Evolutionary conservation across 2,113 vertebrate genomes (phyloP).

Genomic region (Megaleporinus macrocephalus): DNA sequence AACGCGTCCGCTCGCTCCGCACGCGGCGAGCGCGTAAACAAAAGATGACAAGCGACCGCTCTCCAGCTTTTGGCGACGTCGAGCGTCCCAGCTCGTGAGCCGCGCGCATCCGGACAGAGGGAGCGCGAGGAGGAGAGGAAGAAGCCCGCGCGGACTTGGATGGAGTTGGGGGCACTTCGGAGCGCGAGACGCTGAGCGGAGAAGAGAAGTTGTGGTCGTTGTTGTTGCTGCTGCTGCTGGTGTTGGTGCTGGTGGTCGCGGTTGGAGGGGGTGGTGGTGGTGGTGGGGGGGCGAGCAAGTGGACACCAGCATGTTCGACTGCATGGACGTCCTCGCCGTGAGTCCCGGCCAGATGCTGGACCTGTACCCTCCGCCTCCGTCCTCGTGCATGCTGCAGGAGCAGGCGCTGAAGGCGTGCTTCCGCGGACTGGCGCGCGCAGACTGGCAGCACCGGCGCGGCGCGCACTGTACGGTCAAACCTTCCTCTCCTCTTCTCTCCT

Average conservation of each 20-base stretch:
- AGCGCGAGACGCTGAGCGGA: conserved; percentile 83
- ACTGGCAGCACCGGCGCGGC: conserved; percentile 95
- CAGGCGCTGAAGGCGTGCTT: conserved; percentile 98
- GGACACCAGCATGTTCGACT: conserved; percentile 92
- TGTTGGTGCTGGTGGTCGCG: no score
- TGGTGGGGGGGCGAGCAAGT: conserved; percentile 66
- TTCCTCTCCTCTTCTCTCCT: neutral
- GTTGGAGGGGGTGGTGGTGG: conserved; percentile 3
- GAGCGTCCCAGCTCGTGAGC: conserved; percentile 91
- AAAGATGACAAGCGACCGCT: conserved; percentile 87
- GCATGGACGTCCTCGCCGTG: conserved; percentile 97
- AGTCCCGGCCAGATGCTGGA: conserved; percentile 98
- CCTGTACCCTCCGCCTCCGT: conserved; percentile 94
- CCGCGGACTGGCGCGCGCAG: conserved; percentile 93
- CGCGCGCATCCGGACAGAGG: conserved; percentile 88
- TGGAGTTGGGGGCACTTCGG: conserved; percentile 92
- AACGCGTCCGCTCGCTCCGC: no score
- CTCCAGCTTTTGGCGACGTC: conserved; percentile 85
- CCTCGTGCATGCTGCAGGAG: conserved; percentile 96
- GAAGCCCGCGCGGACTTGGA: conserved; percentile 83
- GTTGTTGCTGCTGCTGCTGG: no score
- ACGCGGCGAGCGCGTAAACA: neutral
- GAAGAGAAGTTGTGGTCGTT: conserved; percentile 68
- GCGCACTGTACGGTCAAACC: conserved; percentile 85
- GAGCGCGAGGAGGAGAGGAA: conserved; percentile 78